Evolutionary conservation across 2,113 vertebrate genomes (phyloP).

Genomic region (Bufo bufo): DNA sequence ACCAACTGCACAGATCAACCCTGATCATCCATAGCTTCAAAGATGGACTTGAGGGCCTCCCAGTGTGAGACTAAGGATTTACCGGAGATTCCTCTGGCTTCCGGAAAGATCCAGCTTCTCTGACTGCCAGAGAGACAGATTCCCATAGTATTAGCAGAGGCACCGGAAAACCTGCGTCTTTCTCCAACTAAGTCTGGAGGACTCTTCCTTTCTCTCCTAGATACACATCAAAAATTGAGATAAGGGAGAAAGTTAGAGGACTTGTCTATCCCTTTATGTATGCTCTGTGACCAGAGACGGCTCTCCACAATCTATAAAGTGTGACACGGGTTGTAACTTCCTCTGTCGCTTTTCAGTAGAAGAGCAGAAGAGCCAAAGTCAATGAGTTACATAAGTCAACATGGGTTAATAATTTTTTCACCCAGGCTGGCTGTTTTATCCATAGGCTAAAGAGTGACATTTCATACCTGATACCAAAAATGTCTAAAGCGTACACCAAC

Average conservation of each 20-base stretch:
- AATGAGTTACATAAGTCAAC: background rate
- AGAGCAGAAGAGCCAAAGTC: background rate
- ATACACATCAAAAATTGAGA: background rate
- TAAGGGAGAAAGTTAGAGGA: too few species aligned
- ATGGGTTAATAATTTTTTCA: background rate
- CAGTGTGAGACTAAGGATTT: background rate
- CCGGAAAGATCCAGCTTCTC: background rate
- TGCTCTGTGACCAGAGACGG: too few species aligned
- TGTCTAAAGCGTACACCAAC: background rate
- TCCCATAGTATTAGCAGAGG: background rate
- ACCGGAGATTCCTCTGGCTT: background rate
- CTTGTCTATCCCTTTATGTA: too few species aligned
- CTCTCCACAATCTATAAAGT: too few species aligned
- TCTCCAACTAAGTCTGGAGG: background rate
- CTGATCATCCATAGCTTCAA: background rate
- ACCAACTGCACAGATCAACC: background rate
- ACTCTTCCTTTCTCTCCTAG: too few species aligned
- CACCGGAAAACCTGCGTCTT: background rate
- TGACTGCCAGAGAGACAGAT: background rate
- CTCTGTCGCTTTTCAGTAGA: background rate
- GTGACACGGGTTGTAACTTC: background rate
- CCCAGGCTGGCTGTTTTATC: background rate
- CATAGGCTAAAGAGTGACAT: background rate
- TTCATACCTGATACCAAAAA: background rate
- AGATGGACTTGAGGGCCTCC: background rate